phyloP scores from a whole-genome alignment of 2,113 vertebrate species.

The Rhegmatorhina hoffmannsi region DNA sequence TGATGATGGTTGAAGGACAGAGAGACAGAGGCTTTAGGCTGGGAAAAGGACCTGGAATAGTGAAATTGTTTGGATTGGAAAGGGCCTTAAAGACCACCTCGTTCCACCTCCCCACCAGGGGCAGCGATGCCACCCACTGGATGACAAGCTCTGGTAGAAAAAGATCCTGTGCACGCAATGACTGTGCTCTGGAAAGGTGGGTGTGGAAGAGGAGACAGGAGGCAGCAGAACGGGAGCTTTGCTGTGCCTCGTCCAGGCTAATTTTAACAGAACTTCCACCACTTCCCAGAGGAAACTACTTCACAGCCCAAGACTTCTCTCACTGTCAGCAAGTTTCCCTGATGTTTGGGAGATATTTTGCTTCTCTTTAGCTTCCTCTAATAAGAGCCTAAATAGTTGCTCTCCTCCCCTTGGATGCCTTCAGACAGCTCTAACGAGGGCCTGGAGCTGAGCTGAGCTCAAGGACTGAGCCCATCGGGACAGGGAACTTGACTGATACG shows the following conservation, averaged over 20 bases:
- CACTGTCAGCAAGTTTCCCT: conserved; percentile 65
- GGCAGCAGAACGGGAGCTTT: not conserved
- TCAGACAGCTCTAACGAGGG: not conserved
- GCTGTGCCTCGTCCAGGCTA: not conserved
- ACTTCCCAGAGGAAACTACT: conserved; percentile 67
- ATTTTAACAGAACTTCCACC: conserved; percentile 66
- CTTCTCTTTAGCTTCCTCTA: conserved; percentile 31
- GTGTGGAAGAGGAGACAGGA: not conserved
- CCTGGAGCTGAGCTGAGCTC: not conserved
- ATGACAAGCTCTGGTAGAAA: not conserved
- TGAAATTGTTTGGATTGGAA: not conserved
- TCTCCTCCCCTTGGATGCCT: not conserved
- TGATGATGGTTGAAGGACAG: fast-evolving
- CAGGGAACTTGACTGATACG: conserved; percentile 15
- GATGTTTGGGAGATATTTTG: conserved; percentile 17
- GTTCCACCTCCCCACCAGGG: not conserved
- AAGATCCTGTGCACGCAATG: not conserved
- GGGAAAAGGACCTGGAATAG: not conserved
- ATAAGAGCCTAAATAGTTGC: not conserved
- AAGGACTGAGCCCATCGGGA: not conserved
- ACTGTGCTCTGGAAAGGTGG: not conserved
- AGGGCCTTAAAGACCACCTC: not conserved
- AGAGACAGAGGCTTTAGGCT: not conserved
- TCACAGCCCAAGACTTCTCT: conserved; percentile 54
- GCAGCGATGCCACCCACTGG: not conserved